These are phyloP conservation scores for Drosophila yooni DNA, from an alignment of 2,888 invertebrate species.

Conservation along the genomic window DNA sequence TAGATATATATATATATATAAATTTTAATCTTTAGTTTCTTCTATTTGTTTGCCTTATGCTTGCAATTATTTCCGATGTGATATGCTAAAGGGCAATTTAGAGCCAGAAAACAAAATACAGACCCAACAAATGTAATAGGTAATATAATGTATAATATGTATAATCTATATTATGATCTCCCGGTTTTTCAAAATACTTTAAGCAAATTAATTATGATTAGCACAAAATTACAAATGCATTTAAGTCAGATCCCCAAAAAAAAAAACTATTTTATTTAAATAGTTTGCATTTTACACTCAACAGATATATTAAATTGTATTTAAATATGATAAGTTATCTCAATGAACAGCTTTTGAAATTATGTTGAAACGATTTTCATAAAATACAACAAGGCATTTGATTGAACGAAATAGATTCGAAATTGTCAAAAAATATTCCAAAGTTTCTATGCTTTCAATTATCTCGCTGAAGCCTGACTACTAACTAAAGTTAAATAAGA, in stretches of 20 bases:
- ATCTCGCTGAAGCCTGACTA: slow-evolving; percentile 5
- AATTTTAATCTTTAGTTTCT: slow-evolving; percentile 29
- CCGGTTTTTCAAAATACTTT: slow-evolving; percentile 11
- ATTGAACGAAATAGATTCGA: background rate
- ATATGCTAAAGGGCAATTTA: slow-evolving; percentile 65
- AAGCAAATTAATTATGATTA: slow-evolving; percentile 1
- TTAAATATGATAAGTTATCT: slow-evolving; percentile 6
- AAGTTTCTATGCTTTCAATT: slow-evolving; percentile 5
- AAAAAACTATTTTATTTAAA: slow-evolving; percentile 14
- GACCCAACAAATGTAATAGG: slow-evolving; percentile 16
- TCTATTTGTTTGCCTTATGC: slow-evolving; percentile 38
- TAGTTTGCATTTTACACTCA: slow-evolving; percentile 24
- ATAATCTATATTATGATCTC: slow-evolving; percentile 28
- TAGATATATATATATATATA: slow-evolving; percentile 20
- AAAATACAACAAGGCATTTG: slow-evolving; percentile 2
- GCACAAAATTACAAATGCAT: slow-evolving; percentile 22
- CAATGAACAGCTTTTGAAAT: slow-evolving; percentile 2
- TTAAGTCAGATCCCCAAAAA: slow-evolving; percentile 14
- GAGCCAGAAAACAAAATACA: slow-evolving; percentile 20
- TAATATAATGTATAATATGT: slow-evolving; percentile 19
- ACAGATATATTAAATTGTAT: slow-evolving; percentile 6
- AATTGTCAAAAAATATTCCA: slow-evolving; percentile 13
- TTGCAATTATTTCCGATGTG: slow-evolving; percentile 66
- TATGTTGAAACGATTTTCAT: background rate
- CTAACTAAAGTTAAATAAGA: slow-evolving; percentile 23